Conservation (phyloP, 2,888 invertebrate genomes). For the Eupelmus urozonus region DNA sequence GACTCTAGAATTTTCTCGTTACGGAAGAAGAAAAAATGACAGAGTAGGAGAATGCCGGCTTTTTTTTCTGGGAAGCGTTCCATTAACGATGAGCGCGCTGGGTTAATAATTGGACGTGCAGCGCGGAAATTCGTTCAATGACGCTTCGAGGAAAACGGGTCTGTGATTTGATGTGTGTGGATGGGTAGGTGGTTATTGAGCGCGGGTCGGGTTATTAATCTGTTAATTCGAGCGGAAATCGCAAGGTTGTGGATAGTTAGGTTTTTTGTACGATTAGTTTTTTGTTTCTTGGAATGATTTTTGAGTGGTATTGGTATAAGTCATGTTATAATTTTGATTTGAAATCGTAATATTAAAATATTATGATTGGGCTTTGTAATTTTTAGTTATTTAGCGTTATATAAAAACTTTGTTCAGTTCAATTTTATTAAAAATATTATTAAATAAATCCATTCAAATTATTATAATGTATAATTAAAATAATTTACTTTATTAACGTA, state of each 20-base stretch:
- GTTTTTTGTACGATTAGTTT: neutral
- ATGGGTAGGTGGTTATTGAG: too few species aligned
- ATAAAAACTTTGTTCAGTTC: too few species aligned
- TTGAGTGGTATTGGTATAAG: too few species aligned
- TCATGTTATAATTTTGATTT: too few species aligned
- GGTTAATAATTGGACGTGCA: too few species aligned
- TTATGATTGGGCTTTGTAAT: too few species aligned
- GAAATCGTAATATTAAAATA: too few species aligned
- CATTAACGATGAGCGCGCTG: too few species aligned
- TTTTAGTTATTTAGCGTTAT: too few species aligned
- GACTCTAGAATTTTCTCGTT: neutral
- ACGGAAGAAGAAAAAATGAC: neutral
- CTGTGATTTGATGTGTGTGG: neutral
- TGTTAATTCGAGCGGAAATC: slow-evolving; percentile 5
- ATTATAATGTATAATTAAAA: neutral
- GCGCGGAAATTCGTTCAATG: slow-evolving; percentile 27
- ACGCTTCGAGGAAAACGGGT: neutral
- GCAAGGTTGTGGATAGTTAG: neutral
- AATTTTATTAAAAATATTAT: too few species aligned
- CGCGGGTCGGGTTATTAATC: slow-evolving; percentile 1
- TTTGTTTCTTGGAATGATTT: too few species aligned
- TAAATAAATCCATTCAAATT: neutral
- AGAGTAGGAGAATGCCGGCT: neutral
- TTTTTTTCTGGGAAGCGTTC: neutral
- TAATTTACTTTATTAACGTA: neutral